These are phyloP conservation scores for Pyralis farinalis DNA, from an alignment of 2,888 invertebrate genomes.

Conservation along the genomic window DNA sequence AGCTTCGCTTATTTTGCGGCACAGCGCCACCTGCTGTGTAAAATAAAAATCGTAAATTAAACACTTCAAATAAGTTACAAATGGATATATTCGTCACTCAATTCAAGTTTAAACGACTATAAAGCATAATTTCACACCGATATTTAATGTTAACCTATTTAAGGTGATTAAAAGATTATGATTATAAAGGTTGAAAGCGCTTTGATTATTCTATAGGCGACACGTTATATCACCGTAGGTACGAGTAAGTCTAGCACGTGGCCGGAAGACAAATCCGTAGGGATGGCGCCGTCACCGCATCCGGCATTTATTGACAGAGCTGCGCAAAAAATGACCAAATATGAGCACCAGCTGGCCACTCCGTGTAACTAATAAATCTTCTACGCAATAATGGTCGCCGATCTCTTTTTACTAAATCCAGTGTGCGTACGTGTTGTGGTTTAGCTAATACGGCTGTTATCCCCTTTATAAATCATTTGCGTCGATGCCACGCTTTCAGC, in stretches of 20 bases:
- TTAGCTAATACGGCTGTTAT: conserved; percentile 58
- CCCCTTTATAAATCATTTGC: conserved; percentile 69
- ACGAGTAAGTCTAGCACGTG: conserved; percentile 27
- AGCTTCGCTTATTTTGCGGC: too few species aligned
- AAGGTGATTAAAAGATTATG: too few species aligned
- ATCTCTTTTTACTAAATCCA: conserved; percentile 61
- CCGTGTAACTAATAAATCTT: conserved; percentile 47
- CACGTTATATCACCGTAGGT: conserved; percentile 15
- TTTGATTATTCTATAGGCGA: conserved; percentile 12
- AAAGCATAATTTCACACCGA: too few species aligned
- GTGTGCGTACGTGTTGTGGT: conserved; percentile 59
- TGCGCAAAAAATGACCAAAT: conserved; percentile 32
- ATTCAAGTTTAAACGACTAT: too few species aligned
- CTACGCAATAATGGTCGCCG: conserved; percentile 40
- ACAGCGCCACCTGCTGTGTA: too few species aligned
- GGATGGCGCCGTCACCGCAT: conserved; percentile 28
- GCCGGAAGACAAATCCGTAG: conserved; percentile 33
- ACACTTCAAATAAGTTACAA: too few species aligned
- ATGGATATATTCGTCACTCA: too few species aligned
- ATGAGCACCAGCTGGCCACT: conserved; percentile 25
- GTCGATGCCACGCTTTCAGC: conserved; percentile 52
- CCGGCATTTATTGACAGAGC: conserved; percentile 32
- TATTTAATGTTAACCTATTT: too few species aligned
- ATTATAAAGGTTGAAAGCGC: conserved; percentile 12
- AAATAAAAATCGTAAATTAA: too few species aligned